phyloP scores from a whole-genome alignment of 1,140 invertebrate species.

The Bombus cullumanus region DNA sequence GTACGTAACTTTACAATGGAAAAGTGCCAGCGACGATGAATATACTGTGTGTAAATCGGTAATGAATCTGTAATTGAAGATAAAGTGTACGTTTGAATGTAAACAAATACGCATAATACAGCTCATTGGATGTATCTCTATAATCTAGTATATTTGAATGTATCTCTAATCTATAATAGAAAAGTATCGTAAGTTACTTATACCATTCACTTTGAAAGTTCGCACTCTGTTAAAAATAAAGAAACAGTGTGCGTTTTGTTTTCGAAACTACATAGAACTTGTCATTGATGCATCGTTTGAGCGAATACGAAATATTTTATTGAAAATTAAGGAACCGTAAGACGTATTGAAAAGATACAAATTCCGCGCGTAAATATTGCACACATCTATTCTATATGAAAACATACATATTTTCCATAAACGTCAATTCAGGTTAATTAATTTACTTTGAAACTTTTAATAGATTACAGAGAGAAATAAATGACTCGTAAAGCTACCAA shows the following conservation, averaged over 20 bases:
- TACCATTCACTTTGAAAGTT: slow-evolving; percentile 24
- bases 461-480: neutral
- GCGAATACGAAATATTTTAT: neutral
- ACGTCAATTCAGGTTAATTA: neutral
- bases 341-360: neutral
- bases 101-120: slow-evolving; percentile 50
- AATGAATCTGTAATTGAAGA: slow-evolving; percentile 39
- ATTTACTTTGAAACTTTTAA: neutral
- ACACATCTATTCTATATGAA: neutral
- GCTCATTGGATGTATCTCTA: slow-evolving; percentile 44
- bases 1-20: neutral
- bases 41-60: slow-evolving; percentile 36
- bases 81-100: slow-evolving; percentile 48
- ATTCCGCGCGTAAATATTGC: neutral
- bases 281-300: neutral
- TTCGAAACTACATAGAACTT: slow-evolving; percentile 11
- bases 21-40: neutral
- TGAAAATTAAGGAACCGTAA: neutral
- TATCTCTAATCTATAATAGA: slow-evolving; percentile 15
- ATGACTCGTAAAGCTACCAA: neutral
- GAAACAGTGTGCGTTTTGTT: slow-evolving; percentile 28
- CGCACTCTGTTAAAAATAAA: slow-evolving; percentile 35
- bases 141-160: slow-evolving; percentile 15
- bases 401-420: neutral
- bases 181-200: slow-evolving; percentile 21